These are phyloP conservation scores for Drosophila falleni DNA, from an alignment of 2,888 invertebrate species.

Conservation along the genomic window DNA sequence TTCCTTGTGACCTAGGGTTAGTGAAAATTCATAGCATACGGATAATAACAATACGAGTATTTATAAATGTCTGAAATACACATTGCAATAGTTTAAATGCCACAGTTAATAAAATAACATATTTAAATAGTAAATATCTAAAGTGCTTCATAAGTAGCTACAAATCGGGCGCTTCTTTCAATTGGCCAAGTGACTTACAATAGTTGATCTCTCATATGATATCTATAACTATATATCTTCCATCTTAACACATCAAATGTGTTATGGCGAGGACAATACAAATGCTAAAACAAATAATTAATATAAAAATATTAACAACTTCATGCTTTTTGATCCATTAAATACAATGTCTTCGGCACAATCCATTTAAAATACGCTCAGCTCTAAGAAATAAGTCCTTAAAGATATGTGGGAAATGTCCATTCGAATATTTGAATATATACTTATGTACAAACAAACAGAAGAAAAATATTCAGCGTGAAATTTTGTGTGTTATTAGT, in stretches of 20 bases:
- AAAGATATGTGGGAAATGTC: slow-evolving; percentile 11
- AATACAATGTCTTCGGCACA: slow-evolving; percentile 29
- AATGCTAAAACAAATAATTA: slow-evolving; percentile 4
- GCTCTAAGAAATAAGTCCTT: slow-evolving; percentile 29
- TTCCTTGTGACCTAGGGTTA: slow-evolving; percentile 74
- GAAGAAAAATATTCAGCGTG: slow-evolving; percentile 39
- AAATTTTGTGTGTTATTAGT: slow-evolving; percentile 65
- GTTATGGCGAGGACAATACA: slow-evolving; percentile 70
- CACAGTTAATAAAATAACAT: slow-evolving; percentile 11
- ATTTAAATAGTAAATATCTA: slow-evolving; percentile 24
- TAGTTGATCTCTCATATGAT: slow-evolving; percentile 45
- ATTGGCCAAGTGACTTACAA: slow-evolving; percentile 64
- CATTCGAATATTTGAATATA: slow-evolving; percentile 22
- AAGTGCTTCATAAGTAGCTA: slow-evolving; percentile 60
- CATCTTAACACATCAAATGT: slow-evolving; percentile 66
- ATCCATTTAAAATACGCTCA: slow-evolving; percentile 29
- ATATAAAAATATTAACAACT: slow-evolving; percentile 2
- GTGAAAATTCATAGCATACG: slow-evolving; percentile 54
- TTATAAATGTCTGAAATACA: slow-evolving; percentile 22
- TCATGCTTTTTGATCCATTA: slow-evolving; percentile 5
- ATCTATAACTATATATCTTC: slow-evolving; percentile 50
- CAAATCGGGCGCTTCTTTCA: slow-evolving; percentile 47
- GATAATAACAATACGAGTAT: slow-evolving; percentile 14
- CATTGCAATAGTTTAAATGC: slow-evolving; percentile 43
- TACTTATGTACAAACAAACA: slow-evolving; percentile 22